These are phyloP conservation scores for Denticeps clupeoides DNA, from an alignment of 2,797 vertebrate genomes.

Conservation along the genomic window DNA sequence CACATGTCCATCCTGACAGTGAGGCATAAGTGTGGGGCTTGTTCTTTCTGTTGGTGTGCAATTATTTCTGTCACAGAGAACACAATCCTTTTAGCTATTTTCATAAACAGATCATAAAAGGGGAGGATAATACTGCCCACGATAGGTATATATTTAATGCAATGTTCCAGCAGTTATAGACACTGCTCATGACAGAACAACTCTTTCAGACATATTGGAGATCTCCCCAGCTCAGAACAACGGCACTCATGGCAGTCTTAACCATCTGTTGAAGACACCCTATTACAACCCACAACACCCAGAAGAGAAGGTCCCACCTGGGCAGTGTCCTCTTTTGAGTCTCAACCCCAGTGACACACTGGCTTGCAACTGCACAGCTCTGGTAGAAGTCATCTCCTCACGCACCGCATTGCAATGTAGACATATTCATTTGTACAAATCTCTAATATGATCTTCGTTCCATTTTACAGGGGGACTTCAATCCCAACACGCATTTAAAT, in stretches of 20 bases:
- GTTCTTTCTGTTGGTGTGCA: no score
- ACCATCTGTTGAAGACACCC: constrained; percentile 53
- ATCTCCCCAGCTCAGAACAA: constrained; percentile 57
- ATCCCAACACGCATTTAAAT: constrained; percentile 47
- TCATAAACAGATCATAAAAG: no score
- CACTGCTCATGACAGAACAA: no score
- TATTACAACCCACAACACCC: constrained; percentile 31
- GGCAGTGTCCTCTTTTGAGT: constrained; percentile 32
- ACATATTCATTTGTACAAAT: no score
- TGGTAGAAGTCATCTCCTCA: constrained; percentile 40
- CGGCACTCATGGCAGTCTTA: constrained; percentile 65
- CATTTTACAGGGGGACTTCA: constrained; percentile 20
- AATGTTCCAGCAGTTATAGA: no score
- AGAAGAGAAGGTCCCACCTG: constrained; percentile 33
- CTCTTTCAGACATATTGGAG: constrained; percentile 51
- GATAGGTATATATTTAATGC: no score
- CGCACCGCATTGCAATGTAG: no score
- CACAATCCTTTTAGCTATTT: no score
- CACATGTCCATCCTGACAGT: no score
- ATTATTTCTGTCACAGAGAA: no score
- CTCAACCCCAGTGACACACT: constrained; percentile 36
- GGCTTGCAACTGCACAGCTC: constrained; percentile 41
- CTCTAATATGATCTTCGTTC: constrained; percentile 8
- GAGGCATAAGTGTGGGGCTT: no score
- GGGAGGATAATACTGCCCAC: no score